Evolutionary conservation across 2,797 vertebrate genomes (phyloP).

Genomic region (Brotula barbata): DNA sequence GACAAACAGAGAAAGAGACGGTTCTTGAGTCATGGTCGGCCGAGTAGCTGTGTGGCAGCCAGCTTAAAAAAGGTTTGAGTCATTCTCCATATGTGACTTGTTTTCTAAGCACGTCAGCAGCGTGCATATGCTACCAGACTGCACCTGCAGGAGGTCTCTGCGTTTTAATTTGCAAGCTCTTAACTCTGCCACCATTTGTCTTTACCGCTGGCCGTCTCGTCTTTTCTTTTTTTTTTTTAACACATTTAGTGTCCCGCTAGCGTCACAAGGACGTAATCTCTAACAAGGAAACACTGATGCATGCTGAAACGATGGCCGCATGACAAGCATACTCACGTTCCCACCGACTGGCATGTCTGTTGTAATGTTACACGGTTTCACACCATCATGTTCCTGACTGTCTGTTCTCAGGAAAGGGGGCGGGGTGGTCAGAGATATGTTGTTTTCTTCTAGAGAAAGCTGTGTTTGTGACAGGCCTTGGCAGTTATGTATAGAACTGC

Average conservation of each 20-base stretch:
- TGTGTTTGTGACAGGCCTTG: slow-evolving; percentile 48
- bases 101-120: slow-evolving; percentile 72
- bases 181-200: slow-evolving; percentile 38
- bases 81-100: slow-evolving; percentile 76
- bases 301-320: slow-evolving; percentile 65
- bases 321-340: slow-evolving; percentile 17
- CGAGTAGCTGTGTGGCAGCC: slow-evolving; percentile 56
- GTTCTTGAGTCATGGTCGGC: slow-evolving; percentile 55
- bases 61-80: slow-evolving; percentile 73
- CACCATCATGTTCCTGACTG: slow-evolving; percentile 12
- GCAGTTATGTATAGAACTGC: slow-evolving; percentile 74
- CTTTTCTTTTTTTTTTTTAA: slow-evolving; percentile 2
- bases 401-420: slow-evolving; percentile 20
- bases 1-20: slow-evolving; percentile 9
- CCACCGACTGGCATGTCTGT: slow-evolving; percentile 55
- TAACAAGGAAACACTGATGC: slow-evolving; percentile 57
- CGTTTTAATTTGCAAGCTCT: slow-evolving; percentile 57
- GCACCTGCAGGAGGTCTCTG: slow-evolving; percentile 64
- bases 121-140: slow-evolving; percentile 59
- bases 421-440: slow-evolving; percentile 22
- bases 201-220: slow-evolving; percentile 15
- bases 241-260: slow-evolving; percentile 33
- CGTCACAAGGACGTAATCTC: slow-evolving; percentile 51
- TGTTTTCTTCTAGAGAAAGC: slow-evolving; percentile 40
- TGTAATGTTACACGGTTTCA: slow-evolving; percentile 38